Evolutionary conservation across 2,888 invertebrate species (phyloP).

Genomic region (Ophion costatus): DNA sequence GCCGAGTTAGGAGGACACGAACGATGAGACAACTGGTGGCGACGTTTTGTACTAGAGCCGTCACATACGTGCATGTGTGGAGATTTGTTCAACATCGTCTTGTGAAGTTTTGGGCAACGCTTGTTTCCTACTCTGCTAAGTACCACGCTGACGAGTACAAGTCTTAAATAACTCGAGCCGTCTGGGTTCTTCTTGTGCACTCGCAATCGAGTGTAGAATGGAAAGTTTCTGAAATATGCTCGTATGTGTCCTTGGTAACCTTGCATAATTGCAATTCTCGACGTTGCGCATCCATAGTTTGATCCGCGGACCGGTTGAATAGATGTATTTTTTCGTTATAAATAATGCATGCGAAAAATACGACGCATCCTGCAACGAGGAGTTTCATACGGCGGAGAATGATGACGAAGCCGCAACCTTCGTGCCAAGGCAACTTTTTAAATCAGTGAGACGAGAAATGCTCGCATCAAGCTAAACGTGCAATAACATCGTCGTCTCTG

Average conservation of each 20-base stretch:
- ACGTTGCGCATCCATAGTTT: constrained; percentile 4
- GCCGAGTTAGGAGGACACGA: neutral
- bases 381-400: constrained; percentile 1
- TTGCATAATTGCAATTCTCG: constrained; percentile 6
- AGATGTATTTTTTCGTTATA: constrained; percentile 13
- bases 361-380: constrained; percentile 15
- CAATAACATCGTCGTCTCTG: constrained; percentile 4
- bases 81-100: neutral
- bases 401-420: constrained; percentile 39
- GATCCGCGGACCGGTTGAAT: constrained; percentile 11
- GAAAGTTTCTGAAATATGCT: constrained; percentile 17
- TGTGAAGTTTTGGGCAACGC: neutral
- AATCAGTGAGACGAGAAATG: constrained; percentile 22
- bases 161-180: neutral
- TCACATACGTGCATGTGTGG: neutral
- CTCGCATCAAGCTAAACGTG: constrained; percentile 25
- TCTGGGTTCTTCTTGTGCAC: neutral
- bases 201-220: neutral
- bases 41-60: neutral
- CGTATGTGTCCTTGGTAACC: neutral
- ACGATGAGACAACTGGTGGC: constrained; percentile 13
- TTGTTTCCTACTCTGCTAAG: neutral
- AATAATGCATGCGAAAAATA: constrained; percentile 33
- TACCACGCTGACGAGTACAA: neutral
- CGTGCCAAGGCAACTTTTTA: constrained; percentile 55